A percentile compares a stretch with the other conserved stretches of the same genome.
Evolutionary conservation across 2,888 invertebrate species (phyloP).

Genomic region (Diogma glabrata): DNA sequence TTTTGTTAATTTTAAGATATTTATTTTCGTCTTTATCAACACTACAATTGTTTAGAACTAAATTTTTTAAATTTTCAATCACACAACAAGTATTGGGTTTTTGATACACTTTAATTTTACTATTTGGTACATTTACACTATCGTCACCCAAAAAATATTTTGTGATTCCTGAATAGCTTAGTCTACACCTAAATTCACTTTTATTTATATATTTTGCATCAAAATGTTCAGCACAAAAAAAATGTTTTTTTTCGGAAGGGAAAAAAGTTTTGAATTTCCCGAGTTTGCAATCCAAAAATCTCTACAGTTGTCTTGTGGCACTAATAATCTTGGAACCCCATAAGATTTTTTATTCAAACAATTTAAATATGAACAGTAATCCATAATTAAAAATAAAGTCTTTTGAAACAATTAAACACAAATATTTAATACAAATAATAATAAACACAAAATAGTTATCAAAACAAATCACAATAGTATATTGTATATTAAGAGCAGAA

Average conservation of each 20-base stretch:
- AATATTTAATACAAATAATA: no score
- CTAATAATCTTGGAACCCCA: no score
- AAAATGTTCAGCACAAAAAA: constrained; percentile 3
- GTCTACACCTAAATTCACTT: neutral
- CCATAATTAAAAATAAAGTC: no score
- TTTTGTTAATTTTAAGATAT: neutral
- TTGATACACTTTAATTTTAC: neutral
- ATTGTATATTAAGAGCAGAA: no score
- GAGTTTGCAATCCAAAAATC: neutral
- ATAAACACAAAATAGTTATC: no score
- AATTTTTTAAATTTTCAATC: neutral
- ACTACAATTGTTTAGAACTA: neutral
- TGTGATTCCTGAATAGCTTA: neutral
- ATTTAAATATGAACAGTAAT: no score
- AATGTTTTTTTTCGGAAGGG: neutral
- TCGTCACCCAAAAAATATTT: neutral
- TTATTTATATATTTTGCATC: neutral
- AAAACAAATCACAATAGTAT: no score
- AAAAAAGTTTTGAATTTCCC: neutral
- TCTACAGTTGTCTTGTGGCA: constrained; percentile 32
- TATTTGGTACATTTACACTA: neutral
- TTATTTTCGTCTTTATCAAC: neutral
- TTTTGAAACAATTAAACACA: no score
- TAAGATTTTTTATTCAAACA: no score
- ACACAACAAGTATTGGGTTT: neutral